These are phyloP conservation scores for Xestia rhomboidea DNA, from an alignment of 2,888 invertebrate species.

Conservation along the genomic window DNA sequence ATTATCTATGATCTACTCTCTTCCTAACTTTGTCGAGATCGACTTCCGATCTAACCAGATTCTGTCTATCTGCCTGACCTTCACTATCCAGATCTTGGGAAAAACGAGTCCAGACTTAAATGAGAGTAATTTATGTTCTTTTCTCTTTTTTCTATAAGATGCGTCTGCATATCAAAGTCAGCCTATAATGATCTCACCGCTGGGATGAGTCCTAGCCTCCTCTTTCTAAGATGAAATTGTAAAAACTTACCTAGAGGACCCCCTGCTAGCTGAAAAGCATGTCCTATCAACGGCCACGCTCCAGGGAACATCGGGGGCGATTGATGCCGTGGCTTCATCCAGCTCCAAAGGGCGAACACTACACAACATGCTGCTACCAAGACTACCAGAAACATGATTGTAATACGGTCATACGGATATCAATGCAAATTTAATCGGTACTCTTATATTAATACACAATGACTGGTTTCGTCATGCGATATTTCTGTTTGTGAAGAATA, in stretches of 20 bases:
- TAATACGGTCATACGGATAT: not conserved
- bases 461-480: not conserved
- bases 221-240: not conserved
- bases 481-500: constrained; percentile 2
- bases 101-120: too few relatives aligned
- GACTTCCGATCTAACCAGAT: not conserved
- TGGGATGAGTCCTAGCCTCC: not conserved
- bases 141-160: too few relatives aligned
- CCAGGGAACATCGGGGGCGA: constrained; percentile 42
- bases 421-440: not conserved
- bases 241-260: constrained; percentile 27
- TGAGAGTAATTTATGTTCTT: too few relatives aligned
- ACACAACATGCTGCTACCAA: constrained; percentile 31
- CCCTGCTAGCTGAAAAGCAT: constrained; percentile 24
- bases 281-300: constrained; percentile 41
- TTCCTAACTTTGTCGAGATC: not conserved
- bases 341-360: constrained; percentile 25
- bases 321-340: constrained; percentile 11
- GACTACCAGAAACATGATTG: constrained; percentile 21
- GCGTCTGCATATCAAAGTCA: not conserved
- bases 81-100: not conserved
- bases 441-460: constrained; percentile 32
- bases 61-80: not conserved
- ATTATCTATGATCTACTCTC: not conserved
- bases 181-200: not conserved